These are phyloP conservation scores for Antheraea mylitta DNA, from an alignment of 1,140 invertebrate species.

Conservation along the genomic window DNA sequence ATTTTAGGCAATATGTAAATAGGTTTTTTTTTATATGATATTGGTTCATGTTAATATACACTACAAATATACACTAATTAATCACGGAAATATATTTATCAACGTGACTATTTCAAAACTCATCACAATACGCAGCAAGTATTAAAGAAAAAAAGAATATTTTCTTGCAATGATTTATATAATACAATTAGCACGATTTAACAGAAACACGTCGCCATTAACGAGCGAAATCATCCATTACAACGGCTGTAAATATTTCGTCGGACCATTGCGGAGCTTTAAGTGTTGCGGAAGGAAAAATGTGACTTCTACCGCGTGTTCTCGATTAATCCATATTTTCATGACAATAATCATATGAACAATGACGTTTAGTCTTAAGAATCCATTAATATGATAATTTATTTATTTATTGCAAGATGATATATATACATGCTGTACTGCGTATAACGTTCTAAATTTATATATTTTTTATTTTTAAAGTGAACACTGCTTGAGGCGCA, in stretches of 20 bases:
- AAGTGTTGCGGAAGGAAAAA: constrained; percentile 27
- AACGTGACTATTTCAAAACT: constrained; percentile 18
- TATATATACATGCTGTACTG: too few relatives aligned
- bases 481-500: too few relatives aligned
- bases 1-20: too few relatives aligned
- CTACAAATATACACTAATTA: too few relatives aligned
- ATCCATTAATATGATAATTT: too few relatives aligned
- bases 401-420: too few relatives aligned
- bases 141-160: constrained; percentile 19
- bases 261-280: constrained; percentile 17
- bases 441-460: too few relatives aligned
- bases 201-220: constrained; percentile 48
- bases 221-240: constrained; percentile 41
- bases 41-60: too few relatives aligned
- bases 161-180: constrained; percentile 31
- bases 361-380: too few relatives aligned
- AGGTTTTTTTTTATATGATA: too few relatives aligned
- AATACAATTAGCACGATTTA: constrained; percentile 53
- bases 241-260: constrained; percentile 45
- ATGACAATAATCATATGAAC: too few relatives aligned
- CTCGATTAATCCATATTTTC: constrained; percentile 1
- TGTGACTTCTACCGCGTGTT: constrained; percentile 15
- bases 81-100: neutral
- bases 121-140: constrained; percentile 15
- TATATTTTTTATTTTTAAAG: too few relatives aligned